Base-by-base conservation (phyloP, 37 sponge, comb jelly and placozoan species). In the Halisarca cf. caerulea region DNA sequence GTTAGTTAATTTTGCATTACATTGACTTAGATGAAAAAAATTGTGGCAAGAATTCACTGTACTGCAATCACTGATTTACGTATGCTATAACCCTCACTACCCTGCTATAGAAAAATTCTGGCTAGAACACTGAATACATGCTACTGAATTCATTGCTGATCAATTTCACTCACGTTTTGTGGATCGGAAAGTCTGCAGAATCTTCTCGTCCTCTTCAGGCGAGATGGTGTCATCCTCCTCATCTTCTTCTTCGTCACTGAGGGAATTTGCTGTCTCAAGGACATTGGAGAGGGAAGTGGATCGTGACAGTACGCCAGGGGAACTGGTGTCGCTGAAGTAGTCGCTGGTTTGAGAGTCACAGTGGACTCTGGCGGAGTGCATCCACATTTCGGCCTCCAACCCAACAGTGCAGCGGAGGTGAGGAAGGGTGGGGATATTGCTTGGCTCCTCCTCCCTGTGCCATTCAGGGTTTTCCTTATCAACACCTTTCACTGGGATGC, bases 251-350 rank as follows among this genome's bases (percentile, higher is more conserved):
- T 15, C n/a, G 25, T 62, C 64, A 7, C 18, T 62, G 30, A 20
- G 18, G 7, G 64, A 43, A 0, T 74, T 44, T 40, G 42, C 18
- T n/a, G 42, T 21, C n/a, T 74, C 77, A 1, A 39, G 17, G n/a
- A 74, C 77, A 6, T 74, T 74, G 24, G 77, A 74, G 42, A 38
- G 42, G 36, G 77, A 74, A 41, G 41, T 24, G 25, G 77, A 74
- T 74, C 77, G 24, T 21, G 77, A 74, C 21, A 74, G 45, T 28
- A 28, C 35, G 21, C 36, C 77, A 21, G 77, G 77, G 8, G 77
- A 43, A 44, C 45, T 74, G 42, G 77, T 40, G 18, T 74, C 77
- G 41, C 77, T 74, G 6, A 74, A 74, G 77, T 74, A 74, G 45
- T 74, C 77, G 24, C 77, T 74, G 2, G 77, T 40, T 44, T 44